phyloP scores from a whole-genome alignment of 1,140 invertebrate genomes.

The Berghia stephanieae region DNA sequence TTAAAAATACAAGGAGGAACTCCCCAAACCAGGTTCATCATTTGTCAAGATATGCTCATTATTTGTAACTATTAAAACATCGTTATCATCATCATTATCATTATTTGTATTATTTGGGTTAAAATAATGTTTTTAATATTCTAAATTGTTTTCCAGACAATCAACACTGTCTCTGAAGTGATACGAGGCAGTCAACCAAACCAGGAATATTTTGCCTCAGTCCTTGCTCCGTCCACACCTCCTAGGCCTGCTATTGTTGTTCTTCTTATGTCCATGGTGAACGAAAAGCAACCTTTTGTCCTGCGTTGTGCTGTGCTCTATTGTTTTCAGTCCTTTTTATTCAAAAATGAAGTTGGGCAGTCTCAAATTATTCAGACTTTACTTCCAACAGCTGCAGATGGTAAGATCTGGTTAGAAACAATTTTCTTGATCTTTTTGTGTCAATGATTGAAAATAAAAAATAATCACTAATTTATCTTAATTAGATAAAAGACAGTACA shows the following conservation, averaged over 20 bases:
- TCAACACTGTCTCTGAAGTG: constrained; percentile 93
- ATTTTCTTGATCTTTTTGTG: background rate
- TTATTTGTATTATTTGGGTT: no score
- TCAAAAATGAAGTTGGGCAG: constrained; percentile 79
- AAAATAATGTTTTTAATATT: no score
- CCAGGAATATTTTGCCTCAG: constrained; percentile 90
- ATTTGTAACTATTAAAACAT: no score
- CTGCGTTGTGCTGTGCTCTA: constrained; percentile 95
- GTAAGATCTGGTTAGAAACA: constrained; percentile 57
- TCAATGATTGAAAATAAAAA: background rate
- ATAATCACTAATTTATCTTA: background rate
- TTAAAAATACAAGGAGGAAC: no score
- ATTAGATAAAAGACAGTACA: background rate
- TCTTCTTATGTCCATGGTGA: constrained; percentile 97
- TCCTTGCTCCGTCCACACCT: constrained; percentile 92
- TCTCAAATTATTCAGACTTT: constrained; percentile 89
- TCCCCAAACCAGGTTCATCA: no score
- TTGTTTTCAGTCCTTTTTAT: constrained; percentile 96
- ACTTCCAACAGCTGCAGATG: constrained; percentile 83
- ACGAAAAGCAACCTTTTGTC: constrained; percentile 94
- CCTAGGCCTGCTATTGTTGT: constrained; percentile 92
- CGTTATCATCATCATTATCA: no score
- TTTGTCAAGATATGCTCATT: no score
- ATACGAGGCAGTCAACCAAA: constrained; percentile 90
- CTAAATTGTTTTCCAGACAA: constrained; percentile 72